Evolutionary conservation across 2,113 vertebrate genomes (phyloP).

Genomic region (Plotosus lineatus): DNA sequence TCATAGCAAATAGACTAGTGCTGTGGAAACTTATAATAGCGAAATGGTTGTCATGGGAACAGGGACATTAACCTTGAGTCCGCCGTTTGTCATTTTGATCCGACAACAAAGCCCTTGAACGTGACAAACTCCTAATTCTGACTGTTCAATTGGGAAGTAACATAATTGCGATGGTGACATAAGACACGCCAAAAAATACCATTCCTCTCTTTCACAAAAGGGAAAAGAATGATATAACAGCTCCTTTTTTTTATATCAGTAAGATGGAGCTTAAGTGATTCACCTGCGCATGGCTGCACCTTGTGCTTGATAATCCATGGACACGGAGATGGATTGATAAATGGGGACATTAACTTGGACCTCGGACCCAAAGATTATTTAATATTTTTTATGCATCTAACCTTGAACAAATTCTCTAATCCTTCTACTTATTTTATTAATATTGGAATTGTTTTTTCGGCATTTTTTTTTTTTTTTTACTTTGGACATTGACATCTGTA

Average conservation of each 20-base stretch:
- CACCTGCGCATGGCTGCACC: slow-evolving; percentile 29
- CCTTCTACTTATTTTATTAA: background rate
- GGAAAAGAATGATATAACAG: slow-evolving; percentile 16
- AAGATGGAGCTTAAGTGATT: slow-evolving; percentile 27
- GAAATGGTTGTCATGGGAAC: too few species aligned
- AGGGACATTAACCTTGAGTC: too few species aligned
- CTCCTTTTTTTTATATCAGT: slow-evolving; percentile 18
- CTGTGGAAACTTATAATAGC: too few species aligned
- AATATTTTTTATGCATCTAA: background rate
- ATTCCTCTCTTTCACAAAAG: slow-evolving; percentile 23
- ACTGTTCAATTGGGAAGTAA: too few species aligned
- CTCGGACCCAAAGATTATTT: background rate
- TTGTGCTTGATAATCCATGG: slow-evolving; percentile 7
- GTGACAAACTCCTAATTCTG: too few species aligned
- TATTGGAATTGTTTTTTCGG: too few species aligned
- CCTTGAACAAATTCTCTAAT: background rate
- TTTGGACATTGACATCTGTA: slow-evolving; percentile 20
- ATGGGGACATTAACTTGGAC: slow-evolving; percentile 1
- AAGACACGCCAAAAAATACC: background rate
- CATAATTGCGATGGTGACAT: too few species aligned
- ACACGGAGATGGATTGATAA: slow-evolving; percentile 11
- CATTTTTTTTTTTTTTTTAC: too few species aligned
- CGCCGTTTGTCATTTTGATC: too few species aligned
- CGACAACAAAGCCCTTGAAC: too few species aligned
- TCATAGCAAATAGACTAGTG: too few species aligned